Base-by-base conservation (phyloP, 2,797 vertebrate genomes). In the Orientallactaga sibirica region DNA sequence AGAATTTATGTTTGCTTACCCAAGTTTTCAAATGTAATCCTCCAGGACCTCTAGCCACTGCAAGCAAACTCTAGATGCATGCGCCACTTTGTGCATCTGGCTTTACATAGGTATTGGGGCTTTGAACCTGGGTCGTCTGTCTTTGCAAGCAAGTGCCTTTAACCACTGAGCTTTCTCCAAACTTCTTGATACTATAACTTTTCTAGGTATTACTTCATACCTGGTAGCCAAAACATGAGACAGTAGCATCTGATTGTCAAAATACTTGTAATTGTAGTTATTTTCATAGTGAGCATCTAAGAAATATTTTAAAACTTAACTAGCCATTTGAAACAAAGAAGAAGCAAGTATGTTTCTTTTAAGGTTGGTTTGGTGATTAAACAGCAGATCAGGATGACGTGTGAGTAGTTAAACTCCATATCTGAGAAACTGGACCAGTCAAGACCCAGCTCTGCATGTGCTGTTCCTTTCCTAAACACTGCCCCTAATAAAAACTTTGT, bases 191-290 rank as follows among this genome's bases (percentile, higher is more conserved):
- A 29, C 19, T 96, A 0, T 92, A 89, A 83, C 7, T 84, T 83
- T 61, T 90, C 55, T 76, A 88, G 25, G 12, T 92, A 92, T 92
- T 91, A 77, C 4, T 61, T 94, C 58, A 76, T 66, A 20, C 67
- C 33, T 77, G 22, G 48, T 85, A 91, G 22, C 61, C 71, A 95
- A 88, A 88, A 95, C 82, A 88, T 52, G 22, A 74, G 33, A 18
- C 94, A 89, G 77, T 85, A 82, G 18, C 91, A 83, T 90, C 24
- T 82, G 78, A 61, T 85, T 83, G 27, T 95, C 37, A 96, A 24
- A 94, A 85, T 92, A 90, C 33, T 91, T 77, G 4, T 73, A 37
- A 75, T 74, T 87, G 62, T 29, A 79, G 4, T 89, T 86, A 7
- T 82, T 90, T 93, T 20, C 14, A 76, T 88, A 88, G 27, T 94